phyloP scores from a whole-genome alignment of 2,888 invertebrate species.

The Chloroclystis v-ata region DNA sequence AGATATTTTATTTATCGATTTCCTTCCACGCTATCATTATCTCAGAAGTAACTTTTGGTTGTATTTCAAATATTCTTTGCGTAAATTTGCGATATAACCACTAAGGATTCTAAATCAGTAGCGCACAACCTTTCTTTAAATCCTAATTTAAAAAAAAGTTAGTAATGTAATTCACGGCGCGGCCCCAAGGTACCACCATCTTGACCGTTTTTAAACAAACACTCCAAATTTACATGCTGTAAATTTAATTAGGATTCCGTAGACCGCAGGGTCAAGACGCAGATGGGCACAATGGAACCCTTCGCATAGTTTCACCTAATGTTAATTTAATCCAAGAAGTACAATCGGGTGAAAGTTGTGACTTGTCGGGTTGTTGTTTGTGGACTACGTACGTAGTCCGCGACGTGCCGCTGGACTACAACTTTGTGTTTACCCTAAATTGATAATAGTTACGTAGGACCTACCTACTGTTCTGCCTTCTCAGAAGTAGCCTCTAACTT shows the following conservation, averaged over 20 bases:
- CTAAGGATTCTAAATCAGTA: no score
- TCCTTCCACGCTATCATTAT: no score
- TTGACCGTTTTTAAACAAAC: slow-evolving; percentile 54
- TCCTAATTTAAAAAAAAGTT: no score
- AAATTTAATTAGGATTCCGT: slow-evolving; percentile 73
- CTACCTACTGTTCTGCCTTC: background rate
- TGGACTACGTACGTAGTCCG: slow-evolving; percentile 24
- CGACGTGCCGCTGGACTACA: slow-evolving; percentile 6
- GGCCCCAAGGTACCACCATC: slow-evolving; percentile 21
- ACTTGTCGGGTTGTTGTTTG: slow-evolving; percentile 54
- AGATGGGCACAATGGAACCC: slow-evolving; percentile 52
- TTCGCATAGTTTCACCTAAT: slow-evolving; percentile 69
- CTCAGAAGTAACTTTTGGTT: no score
- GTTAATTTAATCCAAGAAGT: slow-evolving; percentile 76
- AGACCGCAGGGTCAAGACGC: slow-evolving; percentile 52
- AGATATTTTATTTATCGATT: no score
- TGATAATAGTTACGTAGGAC: slow-evolving; percentile 2
- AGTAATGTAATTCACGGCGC: no score
- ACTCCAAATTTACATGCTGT: slow-evolving; percentile 69
- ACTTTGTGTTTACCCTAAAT: slow-evolving; percentile 7
- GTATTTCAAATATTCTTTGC: no score
- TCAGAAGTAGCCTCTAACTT: background rate
- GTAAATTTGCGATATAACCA: no score
- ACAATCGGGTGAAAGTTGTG: slow-evolving; percentile 63
- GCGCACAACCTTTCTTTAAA: no score